Conservation (phyloP, 2,888 invertebrate species). For the Aphelenchoides bicaudatus region DNA sequence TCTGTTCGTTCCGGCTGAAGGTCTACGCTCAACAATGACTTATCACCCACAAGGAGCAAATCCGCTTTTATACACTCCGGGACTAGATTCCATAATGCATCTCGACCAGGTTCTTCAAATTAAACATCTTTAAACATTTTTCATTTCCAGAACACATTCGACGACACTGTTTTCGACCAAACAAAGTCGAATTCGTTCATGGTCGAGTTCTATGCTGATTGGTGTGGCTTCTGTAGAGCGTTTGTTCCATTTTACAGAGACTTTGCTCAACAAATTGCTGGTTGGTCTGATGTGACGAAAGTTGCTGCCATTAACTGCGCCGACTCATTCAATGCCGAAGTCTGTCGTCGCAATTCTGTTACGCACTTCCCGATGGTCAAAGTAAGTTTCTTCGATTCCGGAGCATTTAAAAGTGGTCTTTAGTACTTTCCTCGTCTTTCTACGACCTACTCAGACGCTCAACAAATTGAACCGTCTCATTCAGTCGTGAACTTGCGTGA, state of each 20-base stretch:
- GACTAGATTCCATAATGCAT: conserved; percentile 57
- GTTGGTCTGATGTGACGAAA: conserved; percentile 35
- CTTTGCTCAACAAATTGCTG: conserved; percentile 67
- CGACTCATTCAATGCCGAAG: conserved; percentile 50
- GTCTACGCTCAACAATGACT: conserved; percentile 36
- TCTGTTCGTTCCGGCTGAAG: conserved; percentile 8
- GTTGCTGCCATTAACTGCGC: conserved; percentile 58
- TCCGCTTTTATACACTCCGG: conserved; percentile 56
- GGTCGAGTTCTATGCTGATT: conserved; percentile 90
- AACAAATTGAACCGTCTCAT: conserved; percentile 40
- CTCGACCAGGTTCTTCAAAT: conserved; percentile 26
- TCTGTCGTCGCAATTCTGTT: conserved; percentile 55
- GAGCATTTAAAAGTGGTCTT: conserved; percentile 18
- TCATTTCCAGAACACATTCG: conserved; percentile 47
- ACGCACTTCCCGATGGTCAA: conserved; percentile 58
- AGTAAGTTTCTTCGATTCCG: conserved; percentile 28
- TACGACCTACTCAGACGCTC: conserved; percentile 39
- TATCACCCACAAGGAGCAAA: conserved; percentile 47
- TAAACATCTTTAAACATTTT: neutral
- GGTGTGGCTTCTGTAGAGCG: conserved; percentile 86
- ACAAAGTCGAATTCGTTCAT: conserved; percentile 67
- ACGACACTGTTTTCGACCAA: conserved; percentile 53
- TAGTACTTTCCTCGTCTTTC: conserved; percentile 56
- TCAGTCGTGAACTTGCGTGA: conserved; percentile 42
- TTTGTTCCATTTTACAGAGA: conserved; percentile 82